Conservation (phyloP, 2,888 invertebrate species). For the Salticus scenicus region DNA sequence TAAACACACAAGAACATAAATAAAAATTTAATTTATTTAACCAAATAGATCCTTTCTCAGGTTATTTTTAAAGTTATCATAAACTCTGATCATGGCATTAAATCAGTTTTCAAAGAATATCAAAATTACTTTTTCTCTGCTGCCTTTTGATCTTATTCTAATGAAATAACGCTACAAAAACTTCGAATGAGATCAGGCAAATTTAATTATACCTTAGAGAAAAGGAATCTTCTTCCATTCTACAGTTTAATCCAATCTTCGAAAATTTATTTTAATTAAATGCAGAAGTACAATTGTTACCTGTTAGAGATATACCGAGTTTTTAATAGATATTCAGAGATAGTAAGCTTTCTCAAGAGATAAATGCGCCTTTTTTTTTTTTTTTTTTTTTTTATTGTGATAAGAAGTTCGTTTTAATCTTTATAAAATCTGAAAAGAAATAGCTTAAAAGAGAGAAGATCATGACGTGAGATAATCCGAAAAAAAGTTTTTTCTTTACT, state of each 20-base stretch:
- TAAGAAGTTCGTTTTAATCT: too few relatives aligned
- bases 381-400: too few relatives aligned
- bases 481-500: too few relatives aligned
- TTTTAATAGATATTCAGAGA: constrained; percentile 2
- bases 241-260: neutral
- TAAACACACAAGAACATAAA: too few relatives aligned
- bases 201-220: neutral
- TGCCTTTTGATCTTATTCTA: neutral
- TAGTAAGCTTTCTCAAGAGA: neutral
- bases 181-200: neutral
- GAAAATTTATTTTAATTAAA: constrained; percentile 19
- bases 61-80: too few relatives aligned
- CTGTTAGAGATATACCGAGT: neutral
- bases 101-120: neutral
- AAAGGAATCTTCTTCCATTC: neutral
- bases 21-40: too few relatives aligned
- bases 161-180: neutral
- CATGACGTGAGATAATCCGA: too few relatives aligned
- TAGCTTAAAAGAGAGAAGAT: too few relatives aligned
- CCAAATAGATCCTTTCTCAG: too few relatives aligned
- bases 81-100: too few relatives aligned
- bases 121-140: neutral
- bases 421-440: too few relatives aligned
- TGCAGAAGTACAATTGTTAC: neutral
- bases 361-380: too few relatives aligned